Evolutionary conservation across 1,140 invertebrate genomes (phyloP), one percentile per base, ranked within the genome.

Genomic region (Neuroterus valhalla): DNA sequence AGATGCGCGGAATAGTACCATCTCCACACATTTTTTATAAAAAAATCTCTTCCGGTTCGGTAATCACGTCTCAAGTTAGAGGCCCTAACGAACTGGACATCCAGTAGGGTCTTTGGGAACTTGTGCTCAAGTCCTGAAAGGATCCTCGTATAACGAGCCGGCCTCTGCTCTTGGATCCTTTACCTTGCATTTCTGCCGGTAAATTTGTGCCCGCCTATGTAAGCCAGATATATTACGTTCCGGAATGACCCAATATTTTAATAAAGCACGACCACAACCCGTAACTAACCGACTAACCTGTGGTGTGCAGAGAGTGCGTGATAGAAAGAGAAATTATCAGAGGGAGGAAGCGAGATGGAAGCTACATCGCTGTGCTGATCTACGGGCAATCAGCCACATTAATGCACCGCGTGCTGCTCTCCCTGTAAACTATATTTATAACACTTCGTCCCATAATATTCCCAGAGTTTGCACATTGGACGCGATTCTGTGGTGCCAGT

Each of bases 301-400:
- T 78, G 78, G 78, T 66, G 78, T 67, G 71, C 45, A 66, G 66
- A 79, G 69, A 68, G 55, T 42, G 66, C 42, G 42, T 48, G 46
- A 55, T 72, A 69, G 62, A 66, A 21, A 48, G 67, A 48, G 70
- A 21, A 38, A 68, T 74, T 21, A 68, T 62, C 70, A 68, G 55
- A 66, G 50, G 68, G 48, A 52, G 71, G 0, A 50, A 73, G 67
- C 68, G 76, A 78, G 45, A 66, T 71, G 50, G 74, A 68, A 71
- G 69, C 72, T 62, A 70, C 79, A 77, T 78, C 76, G 71, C 31
- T 55, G 72, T 80, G 82, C 77, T 88, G 87, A 89, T 89, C 80
- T 88, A 89, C 87, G 87, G 79, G 85, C 87, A 88, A 89, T 89
- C 88, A 89, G 82, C 82, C 81, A 83, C 84, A 87, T 88, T 89